Conservation (phyloP, 1,140 invertebrate species). For the Orchesella cincta region DNA sequence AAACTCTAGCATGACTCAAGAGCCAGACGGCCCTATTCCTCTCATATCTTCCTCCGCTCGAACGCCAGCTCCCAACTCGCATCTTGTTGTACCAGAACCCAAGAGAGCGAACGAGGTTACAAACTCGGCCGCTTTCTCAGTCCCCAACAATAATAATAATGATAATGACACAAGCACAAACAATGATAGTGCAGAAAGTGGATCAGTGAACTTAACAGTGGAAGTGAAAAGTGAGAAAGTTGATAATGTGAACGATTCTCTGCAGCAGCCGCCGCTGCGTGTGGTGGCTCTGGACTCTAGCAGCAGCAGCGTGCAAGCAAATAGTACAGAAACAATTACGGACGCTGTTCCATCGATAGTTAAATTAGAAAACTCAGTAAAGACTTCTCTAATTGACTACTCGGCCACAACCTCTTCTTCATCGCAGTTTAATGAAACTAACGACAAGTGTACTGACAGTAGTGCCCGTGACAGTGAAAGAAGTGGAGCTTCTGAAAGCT, state of each 20-base stretch:
- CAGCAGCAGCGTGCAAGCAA: neutral
- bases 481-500: constrained; percentile 2
- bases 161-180: neutral
- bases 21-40: neutral
- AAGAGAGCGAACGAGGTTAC: constrained; percentile 35
- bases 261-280: neutral
- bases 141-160: neutral
- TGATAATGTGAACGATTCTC: neutral
- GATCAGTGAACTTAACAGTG: neutral
- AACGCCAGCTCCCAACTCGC: constrained; percentile 13
- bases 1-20: constrained; percentile 25
- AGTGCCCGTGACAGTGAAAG: neutral
- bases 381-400: constrained; percentile 3
- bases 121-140: neutral
- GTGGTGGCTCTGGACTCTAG: neutral
- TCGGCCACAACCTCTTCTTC: neutral
- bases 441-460: constrained; percentile 6
- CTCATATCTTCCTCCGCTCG: constrained; percentile 24
- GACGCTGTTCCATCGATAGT: neutral
- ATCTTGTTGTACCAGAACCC: constrained; percentile 40
- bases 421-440: constrained; percentile 6
- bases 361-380: constrained; percentile 17
- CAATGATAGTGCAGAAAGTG: constrained; percentile 3
- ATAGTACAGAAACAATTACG: neutral
- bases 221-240: constrained; percentile 18